Evolutionary conservation across 1,140 invertebrate genomes (phyloP).

Genomic region (Telenomus remus): DNA sequence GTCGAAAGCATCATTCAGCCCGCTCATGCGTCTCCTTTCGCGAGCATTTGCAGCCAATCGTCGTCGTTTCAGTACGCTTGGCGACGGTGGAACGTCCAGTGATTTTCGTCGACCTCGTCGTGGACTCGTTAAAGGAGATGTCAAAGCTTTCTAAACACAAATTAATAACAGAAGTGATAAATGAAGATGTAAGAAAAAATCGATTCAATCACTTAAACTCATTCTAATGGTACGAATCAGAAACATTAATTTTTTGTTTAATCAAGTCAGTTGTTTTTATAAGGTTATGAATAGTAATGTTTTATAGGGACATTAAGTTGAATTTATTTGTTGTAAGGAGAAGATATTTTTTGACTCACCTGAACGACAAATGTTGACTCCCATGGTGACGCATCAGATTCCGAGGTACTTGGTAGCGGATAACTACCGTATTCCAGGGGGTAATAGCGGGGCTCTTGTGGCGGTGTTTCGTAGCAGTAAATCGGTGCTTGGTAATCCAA

Average conservation of each 20-base stretch:
- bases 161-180: constrained; percentile 6
- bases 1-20: constrained; percentile 89
- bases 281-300: too few species aligned
- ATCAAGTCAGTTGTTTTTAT: too few species aligned
- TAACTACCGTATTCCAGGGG: constrained; percentile 57
- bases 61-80: constrained; percentile 79
- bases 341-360: constrained; percentile 47
- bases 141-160: constrained; percentile 51
- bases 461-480: constrained; percentile 71
- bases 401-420: constrained; percentile 51
- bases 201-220: too few species aligned
- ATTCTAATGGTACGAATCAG: too few species aligned
- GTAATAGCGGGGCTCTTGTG: constrained; percentile 67
- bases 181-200: not conserved
- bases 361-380: constrained; percentile 63
- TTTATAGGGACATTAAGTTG: not conserved
- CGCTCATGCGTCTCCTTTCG: constrained; percentile 88
- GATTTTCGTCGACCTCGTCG: constrained; percentile 67
- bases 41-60: constrained; percentile 85
- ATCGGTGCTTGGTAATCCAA: constrained; percentile 65
- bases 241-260: too few species aligned
- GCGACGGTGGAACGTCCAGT: constrained; percentile 75
- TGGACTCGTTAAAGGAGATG: constrained; percentile 64
- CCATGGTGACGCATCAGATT: constrained; percentile 63
- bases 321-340: constrained; percentile 10